Evolutionary conservation across 2,888 invertebrate species (phyloP), one percentile per base, ranked within the genome.

Genomic region (Gryllus longicercus): DNA sequence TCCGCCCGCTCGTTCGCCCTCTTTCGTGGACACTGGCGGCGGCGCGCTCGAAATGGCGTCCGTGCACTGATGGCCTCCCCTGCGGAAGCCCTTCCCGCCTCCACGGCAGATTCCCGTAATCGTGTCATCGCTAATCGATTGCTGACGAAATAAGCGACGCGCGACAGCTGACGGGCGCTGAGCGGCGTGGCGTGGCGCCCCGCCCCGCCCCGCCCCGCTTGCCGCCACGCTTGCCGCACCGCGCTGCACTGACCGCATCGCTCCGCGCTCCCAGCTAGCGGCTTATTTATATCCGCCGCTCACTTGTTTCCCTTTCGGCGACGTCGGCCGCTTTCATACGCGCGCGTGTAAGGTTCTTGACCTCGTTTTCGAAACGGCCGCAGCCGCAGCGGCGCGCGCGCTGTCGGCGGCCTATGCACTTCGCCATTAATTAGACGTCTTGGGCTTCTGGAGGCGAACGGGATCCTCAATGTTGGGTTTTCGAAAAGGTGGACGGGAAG

Each of bases 241-340:
- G 25, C 38, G 38, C 38, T 38, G 38, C 38, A 38, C 38, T 8
- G 38, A 38, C 38, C 38, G 38, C 38, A 38, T 38, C 38, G 38
- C 38, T 38, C 38, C 38, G 38, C 38, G 38, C 38, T 1, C 38
- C 5, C 38, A 38, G 38, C 38, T 38, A 38, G 38, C 38, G 38
- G 38, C 38, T 38, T 38, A 38, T 38, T 63, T 18, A 63, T 63
- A n/a, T 63, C 63, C 0, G 16, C n/a, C 63, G 63, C 16, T 14
- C n/a, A 63, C 63, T 63, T 63, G 63, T 63, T 63, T 63, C 63
- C 63, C 63, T 63, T 63, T 63, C 63, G 16, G 63, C 63, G 63
- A 14, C 63, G n/a, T 5, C n/a, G 63, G 16, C 63, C 63, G 63
- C 63, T 63, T 63, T 63, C 63, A 63, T 63, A 18, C 63, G 63